A percentile compares a stretch with the other conserved stretches of the same genome.
Conservation (phyloP, 2,113 vertebrate species). For the Passer domesticus region DNA sequence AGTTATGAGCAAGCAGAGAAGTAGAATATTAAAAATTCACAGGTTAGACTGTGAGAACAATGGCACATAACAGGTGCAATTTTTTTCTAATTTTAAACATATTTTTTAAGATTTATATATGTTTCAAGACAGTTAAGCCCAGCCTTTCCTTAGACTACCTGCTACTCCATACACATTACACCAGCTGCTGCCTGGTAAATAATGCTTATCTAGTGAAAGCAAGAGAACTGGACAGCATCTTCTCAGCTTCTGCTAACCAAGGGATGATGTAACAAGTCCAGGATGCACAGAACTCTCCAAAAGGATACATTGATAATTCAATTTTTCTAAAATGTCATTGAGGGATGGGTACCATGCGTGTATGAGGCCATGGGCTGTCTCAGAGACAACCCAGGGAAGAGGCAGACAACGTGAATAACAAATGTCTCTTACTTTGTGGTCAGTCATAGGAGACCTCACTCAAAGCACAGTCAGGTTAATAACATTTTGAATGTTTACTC, state of each 20-base stretch:
- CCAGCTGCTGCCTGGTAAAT: neutral
- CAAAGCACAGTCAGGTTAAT: neutral
- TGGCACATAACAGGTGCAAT: neutral
- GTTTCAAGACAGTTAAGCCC: neutral
- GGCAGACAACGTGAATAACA: neutral
- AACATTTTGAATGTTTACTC: neutral
- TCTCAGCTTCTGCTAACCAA: neutral
- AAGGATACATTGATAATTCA: neutral
- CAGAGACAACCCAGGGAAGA: neutral
- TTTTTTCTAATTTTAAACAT: neutral
- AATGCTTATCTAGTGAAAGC: neutral
- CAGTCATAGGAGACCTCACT: neutral
- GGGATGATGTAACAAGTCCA: neutral
- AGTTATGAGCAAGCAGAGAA: neutral
- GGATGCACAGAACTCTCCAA: neutral
- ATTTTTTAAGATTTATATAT: neutral
- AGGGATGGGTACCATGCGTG: neutral
- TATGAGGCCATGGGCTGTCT: neutral
- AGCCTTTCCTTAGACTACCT: neutral
- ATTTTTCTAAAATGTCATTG: neutral
- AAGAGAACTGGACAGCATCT: neutral
- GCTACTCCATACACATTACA: neutral
- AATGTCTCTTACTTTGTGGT: neutral
- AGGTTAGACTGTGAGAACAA: neutral
- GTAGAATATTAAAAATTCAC: neutral